Base-by-base conservation (phyloP, 2,888 invertebrate species). In the Nomada flava region DNA sequence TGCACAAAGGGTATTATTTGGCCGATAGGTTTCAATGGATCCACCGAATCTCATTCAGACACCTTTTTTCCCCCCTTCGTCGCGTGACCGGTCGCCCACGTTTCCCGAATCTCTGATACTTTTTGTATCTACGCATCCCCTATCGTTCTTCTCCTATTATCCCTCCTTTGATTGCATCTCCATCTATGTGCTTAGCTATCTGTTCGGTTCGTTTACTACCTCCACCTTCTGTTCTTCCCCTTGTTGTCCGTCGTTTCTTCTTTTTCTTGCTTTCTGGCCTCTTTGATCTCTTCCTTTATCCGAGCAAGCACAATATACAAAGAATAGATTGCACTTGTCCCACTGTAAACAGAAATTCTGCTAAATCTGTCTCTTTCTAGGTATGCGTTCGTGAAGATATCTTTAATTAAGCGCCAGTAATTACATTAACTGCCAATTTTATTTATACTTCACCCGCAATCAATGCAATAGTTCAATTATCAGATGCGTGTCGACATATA, bases 1-100 rank as follows among this genome's bases (percentile, higher is more conserved):
- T 78, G 88, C 80, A 88, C 89, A 89, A 89, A 88, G 85, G 89
- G 85, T 84, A 87, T 89, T 88, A 88, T 88, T 88, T 78, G 68
- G 71, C 72, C 80, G 80, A 84, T 89, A 82, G 83, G 76, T 87
- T 85, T 77, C 82, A 86, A 78, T 77, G 85, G 83, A 87, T 82
- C 83, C 83, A 63, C 63, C 75, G 87, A 89, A 84, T 84, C 80
- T 85, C 76, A 85, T 88, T 83, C 83, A 81, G 50, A 13, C 64
- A 62, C 67, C 67, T 82, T 79, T 79, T 44, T 69, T 26, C 9
- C 72, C n/a, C 86, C 59, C 78, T 70, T 65, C 69, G 68, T 77
- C 71, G 72, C 77, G 65, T 53, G 75, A 59, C 74, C 64, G 23
- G 29, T 53, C 29, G 47, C 65, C 53, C 36, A 18, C 68, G 15